Percentiles rank a stretch among this genome's conserved stretches.
Evolutionary conservation across 2,797 vertebrate genomes (phyloP).

Genomic region (Perdix hodgsoniae): DNA sequence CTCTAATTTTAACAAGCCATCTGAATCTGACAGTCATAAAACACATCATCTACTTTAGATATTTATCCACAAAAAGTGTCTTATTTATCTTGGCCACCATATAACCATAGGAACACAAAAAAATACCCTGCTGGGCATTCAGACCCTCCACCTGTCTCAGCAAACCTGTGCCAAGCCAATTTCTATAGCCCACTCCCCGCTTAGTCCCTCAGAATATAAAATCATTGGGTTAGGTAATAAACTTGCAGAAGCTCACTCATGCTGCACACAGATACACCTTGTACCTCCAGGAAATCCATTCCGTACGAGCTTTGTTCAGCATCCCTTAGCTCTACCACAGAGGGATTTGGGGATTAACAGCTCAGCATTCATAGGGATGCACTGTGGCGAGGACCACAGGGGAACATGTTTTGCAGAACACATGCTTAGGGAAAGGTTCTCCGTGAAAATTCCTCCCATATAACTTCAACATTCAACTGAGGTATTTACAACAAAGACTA

Average conservation of each 20-base stretch:
- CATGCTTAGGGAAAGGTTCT: background rate
- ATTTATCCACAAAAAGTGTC: background rate
- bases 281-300: background rate
- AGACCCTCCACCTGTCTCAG: background rate
- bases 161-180: background rate
- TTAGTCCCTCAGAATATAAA: background rate
- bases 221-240: background rate
- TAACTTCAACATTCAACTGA: background rate
- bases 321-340: background rate
- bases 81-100: background rate
- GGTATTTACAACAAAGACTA: background rate
- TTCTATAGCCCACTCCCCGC: background rate
- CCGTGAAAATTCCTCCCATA: fast-evolving
- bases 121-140: background rate
- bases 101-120: background rate
- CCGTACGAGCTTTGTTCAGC: background rate
- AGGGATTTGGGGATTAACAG: background rate
- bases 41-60: background rate
- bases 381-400: background rate
- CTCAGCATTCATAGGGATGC: background rate
- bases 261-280: background rate
- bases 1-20: conserved; percentile 12
- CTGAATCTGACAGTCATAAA: background rate
- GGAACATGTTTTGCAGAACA: background rate
- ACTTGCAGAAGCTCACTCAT: background rate